Conservation (phyloP, 30 jellyfish, hydroid and myxozoan species). For the Calvadosia cruxmelitensis region DNA sequence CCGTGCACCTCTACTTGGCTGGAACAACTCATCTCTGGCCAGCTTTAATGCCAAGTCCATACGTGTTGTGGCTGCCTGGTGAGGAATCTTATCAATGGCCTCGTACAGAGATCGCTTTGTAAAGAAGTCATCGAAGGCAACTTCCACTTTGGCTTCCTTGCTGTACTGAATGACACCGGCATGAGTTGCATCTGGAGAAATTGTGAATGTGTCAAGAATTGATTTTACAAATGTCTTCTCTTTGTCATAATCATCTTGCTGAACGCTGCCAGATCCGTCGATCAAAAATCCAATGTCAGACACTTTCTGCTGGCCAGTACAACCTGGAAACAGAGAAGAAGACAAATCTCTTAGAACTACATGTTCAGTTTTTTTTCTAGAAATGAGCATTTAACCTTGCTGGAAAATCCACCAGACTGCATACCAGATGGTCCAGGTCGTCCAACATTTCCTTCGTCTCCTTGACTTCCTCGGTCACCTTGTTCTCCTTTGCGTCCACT, state of each 20-base stretch:
- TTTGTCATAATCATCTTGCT: slow-evolving; percentile 32
- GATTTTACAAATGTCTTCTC: slow-evolving; percentile 55
- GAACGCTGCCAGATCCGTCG: slow-evolving; percentile 63
- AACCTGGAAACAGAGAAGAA: background rate
- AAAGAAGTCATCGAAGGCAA: slow-evolving; percentile 48
- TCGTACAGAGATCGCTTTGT: slow-evolving; percentile 19
- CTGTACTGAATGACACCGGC: slow-evolving; percentile 72
- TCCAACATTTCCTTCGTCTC: slow-evolving; percentile 13
- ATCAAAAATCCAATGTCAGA: slow-evolving; percentile 71
- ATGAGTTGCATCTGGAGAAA: slow-evolving; percentile 52
- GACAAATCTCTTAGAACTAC: too few species aligned
- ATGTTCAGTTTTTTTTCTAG: too few species aligned
- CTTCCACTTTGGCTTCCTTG: slow-evolving; percentile 54
- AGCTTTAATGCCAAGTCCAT: slow-evolving; percentile 58
- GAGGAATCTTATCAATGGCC: slow-evolving; percentile 50
- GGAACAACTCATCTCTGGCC: slow-evolving; percentile 58
- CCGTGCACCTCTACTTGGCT: slow-evolving; percentile 59
- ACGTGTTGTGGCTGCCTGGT: slow-evolving; percentile 49
- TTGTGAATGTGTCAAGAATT: slow-evolving; percentile 38
- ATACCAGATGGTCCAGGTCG: slow-evolving; percentile 12
- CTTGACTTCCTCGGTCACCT: slow-evolving; percentile 19
- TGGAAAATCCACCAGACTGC: too few species aligned
- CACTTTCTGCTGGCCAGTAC: background rate
- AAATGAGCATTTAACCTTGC: too few species aligned
- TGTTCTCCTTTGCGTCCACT: slow-evolving; percentile 34